A percentile compares a stretch with the other conserved stretches of the same genome.
These are phyloP conservation scores for Thaumatotibia leucotreta DNA, from an alignment of 1,140 invertebrate species.

Conservation along the genomic window DNA sequence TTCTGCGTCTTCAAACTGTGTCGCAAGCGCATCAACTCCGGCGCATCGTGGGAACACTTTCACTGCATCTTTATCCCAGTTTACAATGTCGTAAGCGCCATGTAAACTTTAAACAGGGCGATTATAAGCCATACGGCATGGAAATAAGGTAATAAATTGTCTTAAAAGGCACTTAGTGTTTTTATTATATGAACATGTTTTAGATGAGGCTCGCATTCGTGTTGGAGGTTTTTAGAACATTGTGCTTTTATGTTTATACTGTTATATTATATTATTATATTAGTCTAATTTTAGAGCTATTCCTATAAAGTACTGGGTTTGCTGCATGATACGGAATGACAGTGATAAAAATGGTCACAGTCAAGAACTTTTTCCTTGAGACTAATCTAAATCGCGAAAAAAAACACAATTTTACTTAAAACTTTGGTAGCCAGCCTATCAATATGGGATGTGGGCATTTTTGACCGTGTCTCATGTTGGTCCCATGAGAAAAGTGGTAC, in stretches of 20 bases:
- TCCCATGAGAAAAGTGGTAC: no score
- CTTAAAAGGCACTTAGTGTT: background rate
- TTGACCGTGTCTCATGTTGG: no score
- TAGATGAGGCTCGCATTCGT: background rate
- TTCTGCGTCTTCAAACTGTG: background rate
- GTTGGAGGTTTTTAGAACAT: background rate
- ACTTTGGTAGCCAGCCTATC: no score
- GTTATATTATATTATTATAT: no score
- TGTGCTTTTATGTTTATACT: background rate
- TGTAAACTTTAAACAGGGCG: background rate
- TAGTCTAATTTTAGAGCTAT: no score
- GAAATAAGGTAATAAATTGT: background rate
- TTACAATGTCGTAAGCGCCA: background rate
- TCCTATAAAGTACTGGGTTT: no score
- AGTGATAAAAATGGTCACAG: no score
- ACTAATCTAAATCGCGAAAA: no score
- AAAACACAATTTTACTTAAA: no score
- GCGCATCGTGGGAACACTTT: slow-evolving; percentile 5
- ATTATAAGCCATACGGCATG: background rate
- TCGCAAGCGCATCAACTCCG: background rate
- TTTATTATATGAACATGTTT: background rate
- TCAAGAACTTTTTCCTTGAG: no score
- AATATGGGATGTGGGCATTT: no score
- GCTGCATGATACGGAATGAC: no score
- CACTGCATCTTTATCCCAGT: background rate